A percentile compares a stretch with the other conserved stretches of the same genome.
Conservation (phyloP, 2,888 invertebrate genomes). For the Xiphydria camelus region DNA sequence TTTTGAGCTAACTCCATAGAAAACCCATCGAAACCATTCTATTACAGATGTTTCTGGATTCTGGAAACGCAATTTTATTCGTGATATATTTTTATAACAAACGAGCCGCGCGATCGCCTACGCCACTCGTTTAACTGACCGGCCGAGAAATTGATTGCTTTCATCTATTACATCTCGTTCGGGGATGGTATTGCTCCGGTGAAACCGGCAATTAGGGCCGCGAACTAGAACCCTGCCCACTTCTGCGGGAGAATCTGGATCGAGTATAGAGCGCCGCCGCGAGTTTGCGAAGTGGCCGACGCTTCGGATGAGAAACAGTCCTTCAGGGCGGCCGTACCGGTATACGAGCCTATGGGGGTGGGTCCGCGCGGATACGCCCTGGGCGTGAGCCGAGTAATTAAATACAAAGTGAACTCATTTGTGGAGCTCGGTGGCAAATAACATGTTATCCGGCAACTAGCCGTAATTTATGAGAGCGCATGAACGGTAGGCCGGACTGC, state of each 20-base stretch:
- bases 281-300: conserved; percentile 10
- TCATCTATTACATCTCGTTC: conserved; percentile 52
- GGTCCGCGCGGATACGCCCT: conserved; percentile 42
- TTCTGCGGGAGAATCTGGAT: conserved; percentile 10
- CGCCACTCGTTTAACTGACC: background rate
- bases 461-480: conserved; percentile 48
- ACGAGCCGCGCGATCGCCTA: background rate
- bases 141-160: conserved; percentile 45
- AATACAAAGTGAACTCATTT: conserved; percentile 56
- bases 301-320: conserved; percentile 19
- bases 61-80: too few relatives aligned
- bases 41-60: too few relatives aligned
- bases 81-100: too few relatives aligned
- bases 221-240: conserved; percentile 22
- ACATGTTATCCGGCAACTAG: conserved; percentile 49
- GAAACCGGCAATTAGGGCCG: conserved; percentile 47
- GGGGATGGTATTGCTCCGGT: conserved; percentile 39
- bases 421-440: conserved; percentile 53
- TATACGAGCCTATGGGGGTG: conserved; percentile 23
- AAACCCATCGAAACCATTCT: too few relatives aligned
- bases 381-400: conserved; percentile 56
- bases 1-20: too few relatives aligned
- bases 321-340: conserved; percentile 22
- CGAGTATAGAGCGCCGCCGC: background rate
- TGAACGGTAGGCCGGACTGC: background rate